Percentiles rank a stretch among this genome's conserved stretches.
Conservation (phyloP, 2,113 vertebrate species). For the Indicator maculatus region DNA sequence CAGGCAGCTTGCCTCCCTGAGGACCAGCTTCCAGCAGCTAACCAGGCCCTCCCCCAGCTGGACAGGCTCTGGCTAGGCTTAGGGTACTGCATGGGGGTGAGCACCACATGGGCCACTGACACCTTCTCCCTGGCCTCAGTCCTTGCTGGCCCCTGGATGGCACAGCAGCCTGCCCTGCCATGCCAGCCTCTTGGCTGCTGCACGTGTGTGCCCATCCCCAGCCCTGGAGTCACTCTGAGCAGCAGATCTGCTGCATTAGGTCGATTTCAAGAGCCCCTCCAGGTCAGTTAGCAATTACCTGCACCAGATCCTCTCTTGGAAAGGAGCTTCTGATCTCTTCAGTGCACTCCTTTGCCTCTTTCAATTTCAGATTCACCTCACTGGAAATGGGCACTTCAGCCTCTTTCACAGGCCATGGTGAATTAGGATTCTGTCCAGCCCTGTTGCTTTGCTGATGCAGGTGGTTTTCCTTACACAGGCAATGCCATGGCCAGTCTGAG, state of each 20-base stretch:
- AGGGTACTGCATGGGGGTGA: neutral
- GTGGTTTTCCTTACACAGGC: conserved; percentile 34
- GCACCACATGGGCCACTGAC: neutral
- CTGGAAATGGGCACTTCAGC: conserved; percentile 63
- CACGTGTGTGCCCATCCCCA: neutral
- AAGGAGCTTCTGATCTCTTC: conserved; percentile 67
- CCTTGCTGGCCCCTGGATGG: neutral
- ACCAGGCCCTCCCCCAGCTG: neutral
- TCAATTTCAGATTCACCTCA: conserved; percentile 62
- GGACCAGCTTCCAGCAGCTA: neutral
- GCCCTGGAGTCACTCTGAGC: neutral
- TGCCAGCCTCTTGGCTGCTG: neutral
- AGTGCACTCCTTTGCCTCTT: conserved; percentile 60
- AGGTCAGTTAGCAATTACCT: conserved; percentile 71
- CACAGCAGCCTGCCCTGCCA: neutral
- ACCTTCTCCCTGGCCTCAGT: neutral
- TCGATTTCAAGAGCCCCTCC: conserved; percentile 61
- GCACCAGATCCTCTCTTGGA: conserved; percentile 49
- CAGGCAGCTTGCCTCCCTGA: neutral
- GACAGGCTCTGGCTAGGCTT: neutral
- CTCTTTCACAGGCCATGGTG: conserved; percentile 59
- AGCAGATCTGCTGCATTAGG: conserved; percentile 47
- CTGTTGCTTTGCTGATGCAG: conserved; percentile 61
- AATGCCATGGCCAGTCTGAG: neutral
- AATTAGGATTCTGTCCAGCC: conserved; percentile 62